These are phyloP conservation scores for Oncorhynchus mykiss DNA, from an alignment of 2,113 vertebrate genomes.

Conservation along the genomic window DNA sequence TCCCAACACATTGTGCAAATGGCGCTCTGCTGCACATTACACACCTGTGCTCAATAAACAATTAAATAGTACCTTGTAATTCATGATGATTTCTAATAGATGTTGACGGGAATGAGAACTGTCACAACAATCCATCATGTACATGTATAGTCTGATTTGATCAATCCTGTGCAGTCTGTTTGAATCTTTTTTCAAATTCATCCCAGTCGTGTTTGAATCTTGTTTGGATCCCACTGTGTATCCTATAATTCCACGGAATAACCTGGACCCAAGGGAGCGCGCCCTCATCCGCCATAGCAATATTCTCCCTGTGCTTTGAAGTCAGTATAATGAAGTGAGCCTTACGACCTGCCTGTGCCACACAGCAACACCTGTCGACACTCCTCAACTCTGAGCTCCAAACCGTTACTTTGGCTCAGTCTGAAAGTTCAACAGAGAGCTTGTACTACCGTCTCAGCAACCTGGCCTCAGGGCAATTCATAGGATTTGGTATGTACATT, in stretches of 20 bases:
- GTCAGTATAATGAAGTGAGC: conserved; percentile 24
- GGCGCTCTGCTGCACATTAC: no score
- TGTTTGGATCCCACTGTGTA: conserved; percentile 11
- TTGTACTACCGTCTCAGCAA: no score
- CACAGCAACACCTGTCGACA: conserved; percentile 50
- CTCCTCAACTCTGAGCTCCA: conserved; percentile 12
- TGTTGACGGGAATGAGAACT: no score
- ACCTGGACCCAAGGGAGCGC: conserved; percentile 7
- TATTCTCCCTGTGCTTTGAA: conserved; percentile 26
- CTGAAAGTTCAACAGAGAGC: no score
- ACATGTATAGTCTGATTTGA: not conserved
- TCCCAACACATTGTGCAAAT: no score
- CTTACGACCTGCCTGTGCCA: conserved; percentile 22
- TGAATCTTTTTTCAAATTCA: not conserved
- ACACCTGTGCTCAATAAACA: no score
- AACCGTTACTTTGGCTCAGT: not conserved
- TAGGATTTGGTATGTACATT: no score
- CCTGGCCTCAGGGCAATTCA: no score
- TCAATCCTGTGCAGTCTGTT: not conserved
- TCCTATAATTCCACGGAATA: conserved; percentile 17
- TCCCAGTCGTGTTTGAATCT: not conserved
- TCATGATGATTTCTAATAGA: no score
- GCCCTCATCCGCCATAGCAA: conserved; percentile 20
- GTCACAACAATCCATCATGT: no score
- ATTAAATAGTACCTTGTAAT: no score